Conservation (phyloP, 2,113 vertebrate species). For the Cyanocitta stelleri region DNA sequence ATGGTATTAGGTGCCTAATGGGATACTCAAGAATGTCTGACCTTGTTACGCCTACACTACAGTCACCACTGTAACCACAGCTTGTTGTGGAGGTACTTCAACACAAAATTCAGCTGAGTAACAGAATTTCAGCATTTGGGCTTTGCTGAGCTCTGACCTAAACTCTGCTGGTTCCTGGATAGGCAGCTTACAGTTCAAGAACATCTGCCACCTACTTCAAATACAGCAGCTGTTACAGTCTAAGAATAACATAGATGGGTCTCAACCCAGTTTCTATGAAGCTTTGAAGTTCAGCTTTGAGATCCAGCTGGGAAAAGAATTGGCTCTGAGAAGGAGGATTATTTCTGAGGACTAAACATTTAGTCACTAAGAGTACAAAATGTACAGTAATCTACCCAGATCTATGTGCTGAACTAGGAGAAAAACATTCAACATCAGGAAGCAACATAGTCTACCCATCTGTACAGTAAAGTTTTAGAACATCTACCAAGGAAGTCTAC, state of each 20-base stretch:
- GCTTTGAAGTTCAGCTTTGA: neutral
- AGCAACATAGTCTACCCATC: neutral
- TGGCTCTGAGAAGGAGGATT: neutral
- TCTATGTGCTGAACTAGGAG: neutral
- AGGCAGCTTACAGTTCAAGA: neutral
- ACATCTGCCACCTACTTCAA: neutral
- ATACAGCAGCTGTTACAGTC: neutral
- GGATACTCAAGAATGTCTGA: neutral
- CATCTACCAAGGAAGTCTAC: neutral
- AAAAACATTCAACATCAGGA: neutral
- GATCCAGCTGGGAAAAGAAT: conserved; percentile 9
- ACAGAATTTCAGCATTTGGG: neutral
- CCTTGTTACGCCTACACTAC: rapidly evolving
- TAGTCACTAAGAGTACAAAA: neutral
- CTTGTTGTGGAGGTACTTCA: rapidly evolving
- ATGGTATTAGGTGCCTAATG: neutral
- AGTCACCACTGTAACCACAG: neutral
- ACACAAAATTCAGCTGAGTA: neutral
- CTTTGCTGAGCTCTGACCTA: neutral
- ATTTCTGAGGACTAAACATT: neutral
- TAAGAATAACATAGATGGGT: neutral
- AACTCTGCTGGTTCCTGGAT: neutral
- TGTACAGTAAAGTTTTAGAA: neutral
- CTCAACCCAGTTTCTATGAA: neutral
- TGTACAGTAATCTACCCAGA: neutral